Conservation (phyloP, 2,113 vertebrate species). For the Ailuropoda melanoleuca region DNA sequence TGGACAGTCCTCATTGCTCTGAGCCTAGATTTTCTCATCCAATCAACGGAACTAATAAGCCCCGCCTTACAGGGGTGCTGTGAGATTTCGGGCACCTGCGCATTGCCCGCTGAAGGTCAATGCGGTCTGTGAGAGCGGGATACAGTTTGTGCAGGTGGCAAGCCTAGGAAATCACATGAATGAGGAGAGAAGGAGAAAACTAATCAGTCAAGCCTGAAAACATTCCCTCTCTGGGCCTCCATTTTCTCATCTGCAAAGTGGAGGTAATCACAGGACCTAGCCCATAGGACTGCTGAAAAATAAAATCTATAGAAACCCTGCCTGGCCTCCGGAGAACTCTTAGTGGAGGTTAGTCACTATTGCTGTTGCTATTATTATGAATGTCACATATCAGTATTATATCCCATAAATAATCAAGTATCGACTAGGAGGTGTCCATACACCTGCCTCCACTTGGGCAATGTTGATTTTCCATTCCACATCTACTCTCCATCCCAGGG, state of each 20-base stretch:
- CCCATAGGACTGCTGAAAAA: not conserved
- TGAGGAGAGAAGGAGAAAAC: not conserved
- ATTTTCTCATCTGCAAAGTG: not conserved
- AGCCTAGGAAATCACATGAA: not conserved
- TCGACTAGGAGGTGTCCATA: not conserved
- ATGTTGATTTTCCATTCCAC: not conserved
- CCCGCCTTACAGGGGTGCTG: not conserved
- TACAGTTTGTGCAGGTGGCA: not conserved
- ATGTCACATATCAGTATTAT: not conserved
- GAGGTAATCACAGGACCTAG: not conserved
- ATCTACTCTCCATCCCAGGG: not conserved
- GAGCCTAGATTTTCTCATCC: not conserved
- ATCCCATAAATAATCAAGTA: slow-evolving; percentile 6
- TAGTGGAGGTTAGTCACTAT: not conserved
- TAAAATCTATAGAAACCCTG: not conserved
- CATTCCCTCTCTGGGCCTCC: not conserved
- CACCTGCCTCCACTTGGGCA: not conserved
- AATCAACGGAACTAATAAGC: not conserved
- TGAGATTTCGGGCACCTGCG: not conserved
- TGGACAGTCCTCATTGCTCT: not conserved
- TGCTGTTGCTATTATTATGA: not conserved
- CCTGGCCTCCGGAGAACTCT: not conserved
- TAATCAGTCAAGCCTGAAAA: not conserved
- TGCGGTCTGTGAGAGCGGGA: not conserved
- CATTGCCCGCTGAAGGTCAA: not conserved